A percentile compares a stretch with the other conserved stretches of the same genome.
phyloP scores from a whole-genome alignment of 92 coral and sea anemone genomes.

The Porites cylindrica region DNA sequence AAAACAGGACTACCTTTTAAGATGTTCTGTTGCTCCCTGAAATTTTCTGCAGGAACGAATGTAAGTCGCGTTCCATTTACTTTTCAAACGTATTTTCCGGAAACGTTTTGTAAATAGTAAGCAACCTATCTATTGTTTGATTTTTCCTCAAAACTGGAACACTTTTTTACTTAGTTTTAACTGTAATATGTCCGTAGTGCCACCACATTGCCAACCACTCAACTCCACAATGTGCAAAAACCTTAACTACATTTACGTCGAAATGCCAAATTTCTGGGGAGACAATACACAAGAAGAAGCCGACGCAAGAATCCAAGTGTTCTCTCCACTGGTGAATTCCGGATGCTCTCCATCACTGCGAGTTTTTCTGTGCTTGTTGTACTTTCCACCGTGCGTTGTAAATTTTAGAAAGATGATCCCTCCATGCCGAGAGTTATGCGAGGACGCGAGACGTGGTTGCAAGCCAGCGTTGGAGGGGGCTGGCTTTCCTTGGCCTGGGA shows the following conservation, averaged over 20 bases:
- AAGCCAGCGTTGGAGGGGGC: neutral
- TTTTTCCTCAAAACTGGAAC: neutral
- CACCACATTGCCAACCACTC: slow-evolving; percentile 14
- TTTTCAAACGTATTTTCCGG: no score
- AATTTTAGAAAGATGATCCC: neutral
- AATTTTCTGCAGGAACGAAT: no score
- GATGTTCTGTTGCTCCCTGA: no score
- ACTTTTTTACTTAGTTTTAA: neutral
- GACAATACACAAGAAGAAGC: neutral
- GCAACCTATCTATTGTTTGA: neutral
- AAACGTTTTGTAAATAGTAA: no score
- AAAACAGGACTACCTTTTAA: no score
- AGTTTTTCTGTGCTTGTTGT: slow-evolving; percentile 34
- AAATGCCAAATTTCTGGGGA: slow-evolving; percentile 26
- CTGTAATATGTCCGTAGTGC: neutral
- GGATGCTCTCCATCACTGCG: slow-evolving; percentile 14
- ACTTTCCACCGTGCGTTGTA: slow-evolving; percentile 33
- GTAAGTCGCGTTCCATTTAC: no score
- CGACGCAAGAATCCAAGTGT: neutral
- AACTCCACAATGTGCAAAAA: slow-evolving; percentile 11
- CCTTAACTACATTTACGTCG: slow-evolving; percentile 20
- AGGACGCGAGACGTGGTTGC: slow-evolving; percentile 38
- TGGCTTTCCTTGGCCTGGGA: slow-evolving; percentile 20
- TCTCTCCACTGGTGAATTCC: neutral
- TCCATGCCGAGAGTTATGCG: slow-evolving; percentile 37